Evolutionary conservation across 1,140 invertebrate species (phyloP), one percentile per base, ranked within the genome.

Genomic region (Aphaenogaster rudis): DNA sequence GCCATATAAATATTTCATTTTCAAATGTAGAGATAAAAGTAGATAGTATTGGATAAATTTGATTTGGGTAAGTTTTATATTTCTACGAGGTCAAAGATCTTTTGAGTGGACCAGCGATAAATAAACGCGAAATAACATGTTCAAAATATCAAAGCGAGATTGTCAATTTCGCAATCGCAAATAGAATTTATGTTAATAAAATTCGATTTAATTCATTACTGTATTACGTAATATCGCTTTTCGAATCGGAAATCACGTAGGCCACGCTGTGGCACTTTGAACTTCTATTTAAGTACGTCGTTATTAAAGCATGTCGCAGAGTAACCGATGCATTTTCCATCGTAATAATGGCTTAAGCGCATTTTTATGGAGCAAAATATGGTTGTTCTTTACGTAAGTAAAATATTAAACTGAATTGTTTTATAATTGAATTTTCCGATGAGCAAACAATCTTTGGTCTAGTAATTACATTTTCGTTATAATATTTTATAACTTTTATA

Each of bases 41-140:
- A 15, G 36, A 61, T 78, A 5, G 59, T 1, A 48, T 48, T 33
- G 28, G 13, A 78, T 78, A 77, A 59, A 39, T 39, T 39, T 76
- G 28, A 59, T 76, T 76, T 7, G n/a, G n/a, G 42, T 63, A 45
- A 48, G 50, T 64, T 78, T 36, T 48, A 78, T 63, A 66, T 66
- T n/a, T 78, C 9, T 36, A 15, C 11, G 33, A 39, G 33, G 3
- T 66, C 2, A 52, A 36, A 50, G 17, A 13, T 11, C 21, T 33
- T 45, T 78, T 33, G 0, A 15, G 5, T 45, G 42, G 0, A 48
- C 0, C 6, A 50, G 36, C 1, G 8, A 66, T 39, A 42, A 36
- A 33, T 17, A 6, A 72, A 33, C 4, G 28, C 2, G 21, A 15
- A 52, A 52, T 52, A 50, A 52, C 21, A 78, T 39, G 5, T 77